Conservation (phyloP, 2,797 vertebrate genomes). For the Leptodactylus fallax region DNA sequence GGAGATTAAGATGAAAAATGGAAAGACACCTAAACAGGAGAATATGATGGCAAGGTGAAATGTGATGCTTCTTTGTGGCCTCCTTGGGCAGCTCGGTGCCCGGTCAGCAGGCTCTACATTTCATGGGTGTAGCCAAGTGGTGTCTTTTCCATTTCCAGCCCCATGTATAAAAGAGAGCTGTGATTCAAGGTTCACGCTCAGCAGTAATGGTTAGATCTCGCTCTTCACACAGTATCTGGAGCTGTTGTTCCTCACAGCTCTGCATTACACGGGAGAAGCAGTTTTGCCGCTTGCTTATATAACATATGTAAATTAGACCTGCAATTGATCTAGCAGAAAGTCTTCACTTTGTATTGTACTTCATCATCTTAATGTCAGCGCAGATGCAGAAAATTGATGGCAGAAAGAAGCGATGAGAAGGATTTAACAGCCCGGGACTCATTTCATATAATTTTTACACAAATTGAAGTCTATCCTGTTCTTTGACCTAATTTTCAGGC, state of each 20-base stretch:
- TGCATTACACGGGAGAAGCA: neutral
- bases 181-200: slow-evolving; percentile 19
- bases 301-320: slow-evolving; percentile 56
- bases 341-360: slow-evolving; percentile 41
- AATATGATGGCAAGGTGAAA: no score
- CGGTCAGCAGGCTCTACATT: no score
- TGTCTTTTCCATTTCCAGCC: neutral
- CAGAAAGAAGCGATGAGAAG: slow-evolving; percentile 16
- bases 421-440: slow-evolving; percentile 44
- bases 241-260: slow-evolving; percentile 49
- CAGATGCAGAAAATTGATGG: slow-evolving; percentile 52
- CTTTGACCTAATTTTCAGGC: slow-evolving; percentile 56
- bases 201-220: slow-evolving; percentile 22
- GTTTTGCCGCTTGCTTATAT: slow-evolving; percentile 39
- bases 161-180: neutral
- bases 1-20: no score
- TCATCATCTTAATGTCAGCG: slow-evolving; percentile 53
- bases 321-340: slow-evolving; percentile 30
- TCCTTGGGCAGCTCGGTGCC: no score
- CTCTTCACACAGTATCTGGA: slow-evolving; percentile 30
- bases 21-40: no score
- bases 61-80: no score
- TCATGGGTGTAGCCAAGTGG: neutral
- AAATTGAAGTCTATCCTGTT: slow-evolving; percentile 54
- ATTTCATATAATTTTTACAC: slow-evolving; percentile 51